phyloP scores from a whole-genome alignment of 2,797 vertebrate species.

The Otolemur crassicaudatus region DNA sequence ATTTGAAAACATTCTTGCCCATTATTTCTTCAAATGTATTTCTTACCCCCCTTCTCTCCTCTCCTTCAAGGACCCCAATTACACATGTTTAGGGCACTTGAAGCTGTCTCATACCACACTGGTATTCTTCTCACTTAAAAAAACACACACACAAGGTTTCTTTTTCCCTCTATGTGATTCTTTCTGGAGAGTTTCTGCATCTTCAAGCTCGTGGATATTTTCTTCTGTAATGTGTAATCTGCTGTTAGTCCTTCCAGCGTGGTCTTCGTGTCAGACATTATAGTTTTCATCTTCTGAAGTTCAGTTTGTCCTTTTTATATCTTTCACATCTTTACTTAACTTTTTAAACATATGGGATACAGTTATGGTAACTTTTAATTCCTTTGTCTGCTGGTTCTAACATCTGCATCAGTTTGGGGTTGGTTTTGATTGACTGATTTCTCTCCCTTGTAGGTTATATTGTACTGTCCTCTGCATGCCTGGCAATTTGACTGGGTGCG shows the following conservation, averaged over 20 bases:
- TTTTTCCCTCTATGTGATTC: not conserved
- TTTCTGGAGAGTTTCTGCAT: not conserved
- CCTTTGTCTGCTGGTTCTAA: not conserved
- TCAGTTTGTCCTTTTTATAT: not conserved
- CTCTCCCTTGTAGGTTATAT: not conserved
- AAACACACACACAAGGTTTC: not conserved
- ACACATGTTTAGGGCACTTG: not conserved
- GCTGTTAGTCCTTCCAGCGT: not conserved
- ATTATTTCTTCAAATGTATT: not conserved
- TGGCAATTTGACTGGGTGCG: not conserved
- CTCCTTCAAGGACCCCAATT: not conserved
- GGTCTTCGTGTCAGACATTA: not conserved
- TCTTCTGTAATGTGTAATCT: not conserved
- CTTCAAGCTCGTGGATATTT: not conserved
- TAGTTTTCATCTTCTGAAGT: not conserved
- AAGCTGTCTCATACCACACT: too few relatives aligned
- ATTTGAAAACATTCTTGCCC: not conserved
- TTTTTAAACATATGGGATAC: not conserved
- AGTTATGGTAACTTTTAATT: not conserved
- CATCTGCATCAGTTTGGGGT: not conserved
- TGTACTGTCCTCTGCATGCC: not conserved
- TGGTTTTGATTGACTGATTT: not conserved
- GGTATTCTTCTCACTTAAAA: not conserved
- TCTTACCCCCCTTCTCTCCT: rapidly evolving
- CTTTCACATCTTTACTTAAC: not conserved